Conservation (phyloP, 2,797 vertebrate genomes). For the Cichlasoma orientale region DNA sequence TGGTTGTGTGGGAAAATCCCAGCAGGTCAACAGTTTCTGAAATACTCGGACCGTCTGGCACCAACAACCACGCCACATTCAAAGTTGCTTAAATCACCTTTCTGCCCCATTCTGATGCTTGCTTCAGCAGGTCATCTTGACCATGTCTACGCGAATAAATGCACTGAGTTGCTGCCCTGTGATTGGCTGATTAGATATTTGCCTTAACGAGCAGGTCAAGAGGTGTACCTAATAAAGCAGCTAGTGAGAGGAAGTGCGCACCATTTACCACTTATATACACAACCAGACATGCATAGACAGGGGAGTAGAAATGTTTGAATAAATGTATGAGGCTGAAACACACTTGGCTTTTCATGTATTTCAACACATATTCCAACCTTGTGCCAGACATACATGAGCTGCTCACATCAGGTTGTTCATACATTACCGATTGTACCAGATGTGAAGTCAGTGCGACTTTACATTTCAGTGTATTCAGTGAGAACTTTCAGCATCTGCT, state of each 20-base stretch:
- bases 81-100: not conserved
- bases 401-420: not conserved
- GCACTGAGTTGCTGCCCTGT: too few relatives aligned
- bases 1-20: not conserved
- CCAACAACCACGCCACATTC: not conserved
- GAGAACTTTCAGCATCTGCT: slow-evolving; percentile 9
- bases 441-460: slow-evolving; percentile 17
- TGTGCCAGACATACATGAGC: not conserved
- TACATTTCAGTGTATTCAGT: slow-evolving; percentile 12
- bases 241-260: not conserved
- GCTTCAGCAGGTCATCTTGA: not conserved
- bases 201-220: not conserved
- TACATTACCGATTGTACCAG: slow-evolving; percentile 4
- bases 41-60: not conserved
- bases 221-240: not conserved
- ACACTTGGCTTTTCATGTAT: not conserved
- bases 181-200: too few relatives aligned
- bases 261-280: not conserved
- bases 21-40: not conserved
- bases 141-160: not conserved
- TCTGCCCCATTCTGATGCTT: not conserved
- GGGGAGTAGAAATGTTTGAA: not conserved
- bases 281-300: not conserved
- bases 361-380: not conserved
- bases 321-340: slow-evolving; percentile 26